Percentiles rank a stretch among this genome's conserved stretches.
These are phyloP conservation scores for Python bivittatus DNA, from an alignment of 2,113 vertebrate species.

Conservation along the genomic window DNA sequence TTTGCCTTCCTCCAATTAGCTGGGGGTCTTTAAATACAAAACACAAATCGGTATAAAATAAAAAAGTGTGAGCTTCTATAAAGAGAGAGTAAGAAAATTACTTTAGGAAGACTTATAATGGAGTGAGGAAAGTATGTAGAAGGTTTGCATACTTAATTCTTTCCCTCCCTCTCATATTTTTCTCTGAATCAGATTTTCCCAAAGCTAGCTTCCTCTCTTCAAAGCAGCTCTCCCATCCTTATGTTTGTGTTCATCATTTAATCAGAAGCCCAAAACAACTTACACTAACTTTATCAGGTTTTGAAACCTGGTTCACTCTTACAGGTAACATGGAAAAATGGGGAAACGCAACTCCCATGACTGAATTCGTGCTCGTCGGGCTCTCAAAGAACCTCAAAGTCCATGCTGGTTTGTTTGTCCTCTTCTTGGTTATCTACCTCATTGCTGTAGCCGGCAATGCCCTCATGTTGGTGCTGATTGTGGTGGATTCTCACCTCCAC, in stretches of 20 bases:
- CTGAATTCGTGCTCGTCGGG: conserved; percentile 40
- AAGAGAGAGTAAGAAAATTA: neutral
- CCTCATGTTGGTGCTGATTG: conserved; percentile 35
- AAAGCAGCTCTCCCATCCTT: neutral
- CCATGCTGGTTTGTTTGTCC: conserved; percentile 43
- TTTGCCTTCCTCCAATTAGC: neutral
- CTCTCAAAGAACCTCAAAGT: conserved; percentile 38
- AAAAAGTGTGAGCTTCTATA: neutral
- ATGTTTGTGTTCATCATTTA: neutral
- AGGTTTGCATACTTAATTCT: neutral
- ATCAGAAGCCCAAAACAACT: neutral
- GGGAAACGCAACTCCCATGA: conserved; percentile 35
- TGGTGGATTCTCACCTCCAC: conserved; percentile 42
- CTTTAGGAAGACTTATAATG: neutral
- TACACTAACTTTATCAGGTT: neutral
- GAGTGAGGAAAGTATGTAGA: neutral
- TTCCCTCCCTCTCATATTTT: neutral
- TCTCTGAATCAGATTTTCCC: neutral
- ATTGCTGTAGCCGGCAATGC: conserved; percentile 15
- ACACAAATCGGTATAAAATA: neutral
- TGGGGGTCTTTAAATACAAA: neutral
- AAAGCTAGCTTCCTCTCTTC: neutral
- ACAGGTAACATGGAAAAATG: neutral
- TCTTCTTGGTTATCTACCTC: conserved; percentile 49
- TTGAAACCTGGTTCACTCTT: neutral